phyloP scores from a whole-genome alignment of 1,140 invertebrate species.

The Lepidotrigona ventralis region DNA sequence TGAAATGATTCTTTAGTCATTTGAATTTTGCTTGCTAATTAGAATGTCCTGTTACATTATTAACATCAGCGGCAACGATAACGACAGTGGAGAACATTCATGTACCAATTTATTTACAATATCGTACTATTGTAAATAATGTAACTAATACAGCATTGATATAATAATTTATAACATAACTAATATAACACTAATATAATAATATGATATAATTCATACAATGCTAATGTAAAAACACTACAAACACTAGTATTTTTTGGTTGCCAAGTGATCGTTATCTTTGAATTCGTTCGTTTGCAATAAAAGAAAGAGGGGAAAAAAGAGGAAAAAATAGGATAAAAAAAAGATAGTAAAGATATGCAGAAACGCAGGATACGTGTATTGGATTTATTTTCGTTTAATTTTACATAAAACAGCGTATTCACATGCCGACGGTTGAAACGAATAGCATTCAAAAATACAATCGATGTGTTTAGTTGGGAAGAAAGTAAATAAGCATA shows the following conservation, averaged over 20 bases:
- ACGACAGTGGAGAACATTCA: too few relatives aligned
- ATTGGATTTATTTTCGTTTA: constrained; percentile 4
- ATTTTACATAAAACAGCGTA: background rate
- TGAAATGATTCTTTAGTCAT: too few relatives aligned
- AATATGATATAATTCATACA: too few relatives aligned
- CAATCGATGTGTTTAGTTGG: background rate
- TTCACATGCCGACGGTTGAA: background rate
- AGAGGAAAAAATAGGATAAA: background rate
- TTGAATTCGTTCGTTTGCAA: background rate
- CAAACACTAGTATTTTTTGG: background rate
- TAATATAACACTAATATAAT: too few relatives aligned
- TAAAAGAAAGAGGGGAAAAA: background rate
- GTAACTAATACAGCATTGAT: too few relatives aligned
- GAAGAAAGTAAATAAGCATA: background rate
- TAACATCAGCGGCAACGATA: too few relatives aligned
- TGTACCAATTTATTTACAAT: too few relatives aligned
- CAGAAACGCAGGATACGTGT: background rate
- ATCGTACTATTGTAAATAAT: too few relatives aligned
- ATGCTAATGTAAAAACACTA: too few relatives aligned
- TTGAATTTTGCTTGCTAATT: too few relatives aligned
- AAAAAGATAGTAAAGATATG: background rate
- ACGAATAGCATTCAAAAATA: background rate
- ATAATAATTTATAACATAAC: too few relatives aligned
- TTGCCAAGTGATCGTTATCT: background rate
- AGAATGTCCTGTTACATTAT: too few relatives aligned